Evolutionary conservation across 2,888 invertebrate species (phyloP), one percentile per base, ranked within the genome.

Genomic region (Campaea margaritaria): DNA sequence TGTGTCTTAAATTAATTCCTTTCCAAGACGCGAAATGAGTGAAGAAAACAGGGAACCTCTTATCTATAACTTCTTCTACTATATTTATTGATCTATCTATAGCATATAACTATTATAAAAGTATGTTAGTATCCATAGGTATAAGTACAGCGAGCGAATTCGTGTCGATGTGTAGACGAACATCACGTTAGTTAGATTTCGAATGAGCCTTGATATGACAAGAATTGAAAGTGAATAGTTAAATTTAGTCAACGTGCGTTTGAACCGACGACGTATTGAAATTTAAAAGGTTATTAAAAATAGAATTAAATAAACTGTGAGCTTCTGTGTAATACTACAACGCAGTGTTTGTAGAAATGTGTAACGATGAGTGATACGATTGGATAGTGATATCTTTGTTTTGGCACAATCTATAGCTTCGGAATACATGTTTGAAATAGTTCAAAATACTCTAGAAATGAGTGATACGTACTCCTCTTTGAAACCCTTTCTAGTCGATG

Each of bases 31-130:
- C 65, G 70, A 73, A 73, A 78, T 76, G 64, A 69, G 71, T 74
- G 73, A 78, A 76, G 68, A 76, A 83, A 85, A 85, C 84, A 85
- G 85, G 85, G 85, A 84, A 78, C 71, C 78, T 78, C 71, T 77
- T 75, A 76, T 72, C 81, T 69, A 62, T 65, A 60, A 73, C 78
- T 67, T 74, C 75, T 76, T 66, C 68, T 75, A 76, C 74, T 79
- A 76, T 79, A 79, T 82, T 79, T 78, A 78, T 83, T 67, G 74
- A 81, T 76, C 77, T 81, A 76, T 81, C 75, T 81, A 76, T 74
- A 73, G 69, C 69, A 76, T 81, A 76, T 74, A 73, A 68, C 70
- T 76, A 69, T 67, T 66, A 68, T 64, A 67, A 67, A 63, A 72
- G 63, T 69, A 67, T 36, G 51, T 43, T 51, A 11, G 39, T 58